A percentile compares a stretch with the other conserved stretches of the same genome.
phyloP scores from a whole-genome alignment of 1,140 invertebrate species.

The Dinothrombium tinctorium region DNA sequence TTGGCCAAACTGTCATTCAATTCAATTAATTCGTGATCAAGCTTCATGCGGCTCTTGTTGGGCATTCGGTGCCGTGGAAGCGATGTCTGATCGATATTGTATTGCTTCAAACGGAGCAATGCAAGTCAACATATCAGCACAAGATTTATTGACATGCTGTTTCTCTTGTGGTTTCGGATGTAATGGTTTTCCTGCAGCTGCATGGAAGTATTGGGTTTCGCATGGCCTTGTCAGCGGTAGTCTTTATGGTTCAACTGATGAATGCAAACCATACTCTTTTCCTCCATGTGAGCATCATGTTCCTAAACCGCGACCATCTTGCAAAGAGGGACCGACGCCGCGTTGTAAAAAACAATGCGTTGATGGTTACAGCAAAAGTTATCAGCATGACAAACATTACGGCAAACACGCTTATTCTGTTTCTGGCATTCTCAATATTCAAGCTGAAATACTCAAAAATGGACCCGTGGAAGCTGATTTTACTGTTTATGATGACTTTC shows the following conservation, averaged over 20 bases:
- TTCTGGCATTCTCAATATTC: conserved; percentile 40
- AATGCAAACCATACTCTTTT: conserved; percentile 60
- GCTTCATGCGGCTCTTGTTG: conserved; percentile 27
- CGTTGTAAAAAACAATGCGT: conserved; percentile 42
- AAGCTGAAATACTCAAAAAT: conserved; percentile 56
- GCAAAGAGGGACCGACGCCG: conserved; percentile 40
- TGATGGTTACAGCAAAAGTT: conserved; percentile 21
- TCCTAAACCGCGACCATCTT: conserved; percentile 45
- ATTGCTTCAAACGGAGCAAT: conserved; percentile 23
- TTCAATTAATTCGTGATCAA: conserved; percentile 52
- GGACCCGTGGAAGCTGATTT: conserved; percentile 79
- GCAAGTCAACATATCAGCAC: conserved; percentile 20
- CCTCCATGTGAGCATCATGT: conserved; percentile 70
- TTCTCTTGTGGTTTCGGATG: conserved; percentile 18
- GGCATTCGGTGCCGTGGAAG: conserved; percentile 10
- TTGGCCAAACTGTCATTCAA: conserved; percentile 63
- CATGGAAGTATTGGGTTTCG: conserved; percentile 23
- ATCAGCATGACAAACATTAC: conserved; percentile 49
- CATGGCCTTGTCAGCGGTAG: conserved; percentile 55
- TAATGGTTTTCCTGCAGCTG: conserved; percentile 23
- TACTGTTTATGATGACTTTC: conserved; percentile 64
- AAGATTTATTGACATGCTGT: conserved; percentile 38
- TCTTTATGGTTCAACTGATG: conserved; percentile 37
- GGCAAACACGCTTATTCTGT: conserved; percentile 40
- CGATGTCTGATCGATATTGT: conserved; percentile 38